Percentiles rank a stretch among this genome's conserved stretches.
These are phyloP conservation scores for Cancer borealis DNA, from an alignment of 2,888 invertebrate species.

Conservation along the genomic window DNA sequence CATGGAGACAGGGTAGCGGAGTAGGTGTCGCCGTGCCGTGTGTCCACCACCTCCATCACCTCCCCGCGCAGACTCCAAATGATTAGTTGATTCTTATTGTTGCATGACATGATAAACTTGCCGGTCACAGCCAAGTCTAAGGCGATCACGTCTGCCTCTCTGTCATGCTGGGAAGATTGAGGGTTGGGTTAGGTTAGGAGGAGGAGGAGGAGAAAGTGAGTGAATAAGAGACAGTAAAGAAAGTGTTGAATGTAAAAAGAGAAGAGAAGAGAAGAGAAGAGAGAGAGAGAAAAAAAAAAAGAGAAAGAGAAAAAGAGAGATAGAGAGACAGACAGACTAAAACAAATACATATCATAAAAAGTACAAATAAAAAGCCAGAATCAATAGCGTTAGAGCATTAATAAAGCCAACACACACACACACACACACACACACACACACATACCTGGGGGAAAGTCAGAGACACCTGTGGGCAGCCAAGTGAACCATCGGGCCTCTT, in stretches of 20 bases:
- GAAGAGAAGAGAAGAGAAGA: too few species aligned
- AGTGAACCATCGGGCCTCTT: constrained; percentile 87
- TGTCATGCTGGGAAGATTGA: constrained; percentile 84
- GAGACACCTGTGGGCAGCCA: constrained; percentile 84
- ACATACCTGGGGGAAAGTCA: constrained; percentile 87
- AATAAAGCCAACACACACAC: too few species aligned
- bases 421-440: background rate
- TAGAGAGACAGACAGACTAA: too few species aligned
- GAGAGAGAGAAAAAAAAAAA: background rate
- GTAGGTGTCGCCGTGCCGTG: constrained; percentile 84
- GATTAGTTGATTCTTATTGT: constrained; percentile 87
- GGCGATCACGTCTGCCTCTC: constrained; percentile 86
- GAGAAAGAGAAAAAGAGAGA: too few species aligned
- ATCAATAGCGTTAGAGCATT: too few species aligned
- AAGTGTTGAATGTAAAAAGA: too few species aligned
- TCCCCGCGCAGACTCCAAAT: constrained; percentile 93
- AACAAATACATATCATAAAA: too few species aligned
- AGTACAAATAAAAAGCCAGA: too few species aligned
- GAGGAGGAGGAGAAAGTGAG: too few species aligned
- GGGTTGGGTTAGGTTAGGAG: too few species aligned
- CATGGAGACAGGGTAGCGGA: constrained; percentile 91
- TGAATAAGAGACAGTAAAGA: too few species aligned
- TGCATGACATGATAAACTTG: constrained; percentile 91
- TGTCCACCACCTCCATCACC: constrained; percentile 85
- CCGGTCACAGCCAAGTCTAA: constrained; percentile 91